A percentile compares a stretch with the other conserved stretches of the same genome.
phyloP scores from a whole-genome alignment of 2,113 vertebrate genomes.

The Aviceda subcristata region DNA sequence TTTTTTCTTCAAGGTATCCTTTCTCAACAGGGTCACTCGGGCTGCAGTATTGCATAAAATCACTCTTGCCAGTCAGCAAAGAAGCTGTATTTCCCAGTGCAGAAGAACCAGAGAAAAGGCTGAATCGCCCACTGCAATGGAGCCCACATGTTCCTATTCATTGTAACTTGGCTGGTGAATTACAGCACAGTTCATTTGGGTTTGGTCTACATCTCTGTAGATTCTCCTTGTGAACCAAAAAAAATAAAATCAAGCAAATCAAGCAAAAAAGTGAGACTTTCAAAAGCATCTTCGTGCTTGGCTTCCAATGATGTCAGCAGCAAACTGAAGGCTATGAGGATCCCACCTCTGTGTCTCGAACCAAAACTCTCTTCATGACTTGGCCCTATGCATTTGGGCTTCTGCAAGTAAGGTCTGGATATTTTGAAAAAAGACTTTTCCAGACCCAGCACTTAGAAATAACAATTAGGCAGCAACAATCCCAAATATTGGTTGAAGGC shows the following conservation, averaged over 20 bases:
- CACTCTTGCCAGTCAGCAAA: background rate
- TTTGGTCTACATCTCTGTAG: background rate
- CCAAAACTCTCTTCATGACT: background rate
- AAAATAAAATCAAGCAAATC: background rate
- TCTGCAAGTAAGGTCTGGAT: background rate
- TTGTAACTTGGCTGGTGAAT: too few relatives aligned
- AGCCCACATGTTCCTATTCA: background rate
- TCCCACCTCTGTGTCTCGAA: background rate
- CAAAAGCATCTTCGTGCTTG: background rate
- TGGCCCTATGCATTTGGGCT: background rate
- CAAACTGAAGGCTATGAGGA: background rate
- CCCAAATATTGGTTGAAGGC: background rate
- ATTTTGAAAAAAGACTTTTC: background rate
- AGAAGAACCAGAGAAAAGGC: background rate
- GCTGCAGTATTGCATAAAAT: background rate
- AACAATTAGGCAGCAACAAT: background rate
- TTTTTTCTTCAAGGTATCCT: background rate
- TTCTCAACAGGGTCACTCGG: background rate
- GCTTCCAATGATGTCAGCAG: background rate
- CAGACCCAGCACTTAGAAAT: background rate
- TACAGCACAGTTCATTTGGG: background rate
- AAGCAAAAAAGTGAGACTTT: background rate
- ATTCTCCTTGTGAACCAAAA: background rate
- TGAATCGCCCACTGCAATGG: background rate
- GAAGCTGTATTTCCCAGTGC: background rate